Conservation (phyloP, 2,113 vertebrate genomes). For the Myiozetetes cayanensis region DNA sequence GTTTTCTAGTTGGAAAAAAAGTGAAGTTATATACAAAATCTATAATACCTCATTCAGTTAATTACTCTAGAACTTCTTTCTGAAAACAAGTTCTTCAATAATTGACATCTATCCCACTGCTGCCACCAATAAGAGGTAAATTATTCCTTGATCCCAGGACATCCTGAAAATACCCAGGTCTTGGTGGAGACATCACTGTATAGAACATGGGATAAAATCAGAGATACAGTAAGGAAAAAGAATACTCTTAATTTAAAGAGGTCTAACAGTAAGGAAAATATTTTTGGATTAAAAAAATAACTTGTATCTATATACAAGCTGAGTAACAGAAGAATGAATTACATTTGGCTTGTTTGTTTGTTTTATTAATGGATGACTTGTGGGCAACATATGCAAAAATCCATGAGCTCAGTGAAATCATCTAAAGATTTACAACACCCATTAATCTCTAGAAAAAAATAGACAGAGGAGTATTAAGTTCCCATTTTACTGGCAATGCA, state of each 20-base stretch:
- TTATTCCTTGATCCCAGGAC: not conserved
- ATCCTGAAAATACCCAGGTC: not conserved
- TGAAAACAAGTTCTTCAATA: not conserved
- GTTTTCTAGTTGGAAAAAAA: not conserved
- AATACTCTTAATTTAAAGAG: not conserved
- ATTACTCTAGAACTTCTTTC: not conserved
- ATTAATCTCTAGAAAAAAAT: not conserved
- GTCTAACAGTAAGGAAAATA: not conserved
- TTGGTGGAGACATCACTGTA: fast-evolving
- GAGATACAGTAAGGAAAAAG: not conserved
- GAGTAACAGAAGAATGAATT: not conserved
- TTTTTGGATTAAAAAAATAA: not conserved
- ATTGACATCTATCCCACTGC: not conserved
- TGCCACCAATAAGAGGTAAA: not conserved
- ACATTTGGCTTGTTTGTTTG: not conserved
- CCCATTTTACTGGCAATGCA: not conserved
- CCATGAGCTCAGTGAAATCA: not conserved
- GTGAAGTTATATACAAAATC: not conserved
- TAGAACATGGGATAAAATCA: not conserved
- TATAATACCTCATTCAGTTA: not conserved
- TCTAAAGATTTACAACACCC: not conserved
- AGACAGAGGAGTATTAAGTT: not conserved
- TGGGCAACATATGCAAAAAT: not conserved
- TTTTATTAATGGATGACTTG: not conserved
- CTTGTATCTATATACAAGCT: not conserved